Evolutionary conservation across 2,888 invertebrate genomes (phyloP).

Genomic region (Epinotia demarniana): DNA sequence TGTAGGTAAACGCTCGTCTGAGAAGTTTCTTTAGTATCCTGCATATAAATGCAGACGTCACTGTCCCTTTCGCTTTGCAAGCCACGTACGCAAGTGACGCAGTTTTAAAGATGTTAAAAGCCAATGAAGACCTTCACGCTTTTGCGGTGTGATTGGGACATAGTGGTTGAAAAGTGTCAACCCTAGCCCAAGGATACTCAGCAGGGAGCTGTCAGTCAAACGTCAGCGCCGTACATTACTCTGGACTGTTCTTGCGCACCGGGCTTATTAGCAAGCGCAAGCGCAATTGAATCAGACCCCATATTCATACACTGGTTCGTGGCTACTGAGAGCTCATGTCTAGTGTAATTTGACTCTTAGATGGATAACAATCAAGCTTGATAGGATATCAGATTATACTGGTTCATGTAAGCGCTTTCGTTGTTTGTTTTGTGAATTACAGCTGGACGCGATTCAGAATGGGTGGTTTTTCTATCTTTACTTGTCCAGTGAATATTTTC

Average conservation of each 20-base stretch:
- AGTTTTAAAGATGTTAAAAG: too few species aligned
- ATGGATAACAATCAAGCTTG: not conserved
- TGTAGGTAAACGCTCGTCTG: too few species aligned
- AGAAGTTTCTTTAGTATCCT: too few species aligned
- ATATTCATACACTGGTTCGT: slow-evolving; percentile 9
- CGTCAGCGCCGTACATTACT: slow-evolving; percentile 56
- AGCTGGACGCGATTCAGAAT: not conserved
- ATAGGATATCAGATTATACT: not conserved
- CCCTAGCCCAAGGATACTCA: slow-evolving; percentile 49
- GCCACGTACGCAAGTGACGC: too few species aligned
- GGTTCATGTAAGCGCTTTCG: not conserved
- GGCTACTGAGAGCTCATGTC: not conserved
- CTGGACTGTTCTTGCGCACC: slow-evolving; percentile 56
- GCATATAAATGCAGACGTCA: too few species aligned
- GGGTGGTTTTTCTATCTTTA: slow-evolving; percentile 19
- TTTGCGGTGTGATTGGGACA: not conserved
- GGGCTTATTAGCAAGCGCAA: slow-evolving; percentile 40
- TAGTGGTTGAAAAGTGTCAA: slow-evolving; percentile 12
- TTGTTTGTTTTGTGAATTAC: not conserved
- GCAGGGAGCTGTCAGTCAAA: slow-evolving; percentile 72
- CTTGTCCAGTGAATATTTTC: slow-evolving; percentile 18
- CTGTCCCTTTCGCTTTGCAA: too few species aligned
- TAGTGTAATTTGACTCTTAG: not conserved
- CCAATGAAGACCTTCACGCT: not conserved
- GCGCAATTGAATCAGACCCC: not conserved